Conservation (phyloP, 1,140 invertebrate genomes). For the Drosophila miranda region DNA sequence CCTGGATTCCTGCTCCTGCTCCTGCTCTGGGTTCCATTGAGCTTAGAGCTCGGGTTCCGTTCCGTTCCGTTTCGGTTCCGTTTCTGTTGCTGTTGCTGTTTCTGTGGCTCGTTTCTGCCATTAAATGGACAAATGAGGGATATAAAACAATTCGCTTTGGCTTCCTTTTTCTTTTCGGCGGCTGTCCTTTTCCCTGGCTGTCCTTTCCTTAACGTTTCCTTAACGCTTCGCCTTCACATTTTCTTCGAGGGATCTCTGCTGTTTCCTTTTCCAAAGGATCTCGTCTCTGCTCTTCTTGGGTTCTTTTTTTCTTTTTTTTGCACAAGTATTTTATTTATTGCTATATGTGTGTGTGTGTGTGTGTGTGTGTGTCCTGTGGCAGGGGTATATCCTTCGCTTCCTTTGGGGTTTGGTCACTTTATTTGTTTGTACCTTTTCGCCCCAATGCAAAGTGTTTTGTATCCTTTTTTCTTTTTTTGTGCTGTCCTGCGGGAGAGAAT, state of each 20-base stretch:
- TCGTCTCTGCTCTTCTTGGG: constrained; percentile 4
- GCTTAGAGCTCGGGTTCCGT: neutral
- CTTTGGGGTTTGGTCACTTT: constrained; percentile 71
- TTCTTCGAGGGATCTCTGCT: constrained; percentile 9
- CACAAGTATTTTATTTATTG: constrained; percentile 77
- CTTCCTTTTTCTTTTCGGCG: constrained; percentile 61
- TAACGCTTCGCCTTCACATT: constrained; percentile 37
- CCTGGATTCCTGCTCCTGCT: constrained; percentile 44
- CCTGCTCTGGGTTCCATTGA: constrained; percentile 22
- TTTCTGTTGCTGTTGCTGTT: constrained; percentile 21
- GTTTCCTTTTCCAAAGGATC: constrained; percentile 37
- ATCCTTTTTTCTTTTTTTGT: constrained; percentile 67
- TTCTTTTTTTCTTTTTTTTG: constrained; percentile 35
- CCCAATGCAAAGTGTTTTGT: constrained; percentile 66
- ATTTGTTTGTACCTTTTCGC: constrained; percentile 67
- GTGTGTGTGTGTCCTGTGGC: constrained; percentile 42
- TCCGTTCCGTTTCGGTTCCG: constrained; percentile 9
- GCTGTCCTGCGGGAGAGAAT: constrained; percentile 2
- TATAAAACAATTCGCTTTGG: constrained; percentile 82
- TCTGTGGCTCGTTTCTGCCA: constrained; percentile 77
- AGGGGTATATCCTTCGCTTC: constrained; percentile 48
- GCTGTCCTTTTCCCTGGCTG: constrained; percentile 35
- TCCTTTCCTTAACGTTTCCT: constrained; percentile 37
- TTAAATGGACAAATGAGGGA: constrained; percentile 82
- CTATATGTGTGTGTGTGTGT: constrained; percentile 14